Evolutionary conservation across 2,888 invertebrate species (phyloP).

Genomic region (Chrysolina haemoptera): DNA sequence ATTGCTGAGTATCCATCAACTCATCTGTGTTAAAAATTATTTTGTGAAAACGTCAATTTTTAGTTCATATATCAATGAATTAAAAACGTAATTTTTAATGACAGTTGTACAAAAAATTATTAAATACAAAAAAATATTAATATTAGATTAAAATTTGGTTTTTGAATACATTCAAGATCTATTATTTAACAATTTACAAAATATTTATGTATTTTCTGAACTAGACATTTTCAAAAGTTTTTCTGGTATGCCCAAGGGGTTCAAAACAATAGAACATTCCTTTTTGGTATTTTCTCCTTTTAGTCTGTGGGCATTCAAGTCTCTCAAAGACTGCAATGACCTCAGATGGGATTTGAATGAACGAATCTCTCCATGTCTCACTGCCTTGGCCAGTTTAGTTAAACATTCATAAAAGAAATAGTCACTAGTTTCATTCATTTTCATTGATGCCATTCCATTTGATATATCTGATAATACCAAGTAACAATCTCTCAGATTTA

Average conservation of each 20-base stretch:
- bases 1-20: no score
- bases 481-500: conserved; percentile 56
- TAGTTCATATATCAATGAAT: no score
- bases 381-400: conserved; percentile 46
- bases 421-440: conserved; percentile 46
- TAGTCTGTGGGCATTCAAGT: conserved; percentile 33
- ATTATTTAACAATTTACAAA: background rate
- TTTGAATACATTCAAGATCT: background rate
- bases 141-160: no score
- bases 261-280: conserved; percentile 32
- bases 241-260: conserved; percentile 49
- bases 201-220: conserved; percentile 8
- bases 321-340: conserved; percentile 39
- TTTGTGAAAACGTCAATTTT: no score
- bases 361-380: conserved; percentile 44
- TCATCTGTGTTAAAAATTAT: no score
- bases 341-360: conserved; percentile 40
- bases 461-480: conserved; percentile 50
- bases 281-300: conserved; percentile 24
- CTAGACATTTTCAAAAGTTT: conserved; percentile 39
- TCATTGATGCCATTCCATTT: conserved; percentile 46
- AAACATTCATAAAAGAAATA: conserved; percentile 52
- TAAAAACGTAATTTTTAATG: no score
- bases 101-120: no score
- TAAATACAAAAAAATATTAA: no score